Base-by-base conservation (phyloP, 2,797 vertebrate genomes). In the Xiphophorus birchmanni region DNA sequence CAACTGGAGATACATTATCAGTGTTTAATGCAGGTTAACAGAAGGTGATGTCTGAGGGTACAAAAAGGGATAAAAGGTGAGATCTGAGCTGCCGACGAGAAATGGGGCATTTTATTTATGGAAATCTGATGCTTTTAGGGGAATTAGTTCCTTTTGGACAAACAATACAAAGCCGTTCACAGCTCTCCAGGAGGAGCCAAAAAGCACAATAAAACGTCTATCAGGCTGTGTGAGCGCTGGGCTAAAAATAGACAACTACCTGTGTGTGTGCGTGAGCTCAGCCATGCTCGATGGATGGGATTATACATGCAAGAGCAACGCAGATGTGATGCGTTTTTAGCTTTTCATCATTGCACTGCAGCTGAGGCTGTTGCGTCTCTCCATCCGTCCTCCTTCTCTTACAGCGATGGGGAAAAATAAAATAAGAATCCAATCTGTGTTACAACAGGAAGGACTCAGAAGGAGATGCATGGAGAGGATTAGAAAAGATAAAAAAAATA, bases 381-480 rank as follows among this genome's bases (percentile, higher is more conserved):
- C 40, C 69, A 79, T 75, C 81, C 52, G 42, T 63, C 73, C 29
- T 73, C 58, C 18, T 0, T 79, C 76, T 71, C 73, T 79, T 13
- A 40, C 82, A 73, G 89, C 82, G 78, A 86, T 48, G 76, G 75
- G 79, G 75, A 80, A 67, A 17, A 90, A 89, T 76, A 81, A 35
- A 91, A 77, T 80, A 90, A 87, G 58, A 92, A 93, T 93, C 87
- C 88, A 84, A 89, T 93, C 91, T 92, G 80, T 87, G 54, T 84
- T 73, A 76, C 84, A 91, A 87, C 80, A 87, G 89, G 83, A 86
- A 78, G 60, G 87, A 83, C 69, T 60, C 73, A n/a, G 44, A 82
- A 5, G 65, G 78, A 52, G 48, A 48, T 74, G 72, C 80, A 58
- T 7, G 75, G 52, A 3, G 23, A 58, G 86, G 84, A 91, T 90